Evolutionary conservation across 2,797 vertebrate species (phyloP).

Genomic region (Poecilia picta): DNA sequence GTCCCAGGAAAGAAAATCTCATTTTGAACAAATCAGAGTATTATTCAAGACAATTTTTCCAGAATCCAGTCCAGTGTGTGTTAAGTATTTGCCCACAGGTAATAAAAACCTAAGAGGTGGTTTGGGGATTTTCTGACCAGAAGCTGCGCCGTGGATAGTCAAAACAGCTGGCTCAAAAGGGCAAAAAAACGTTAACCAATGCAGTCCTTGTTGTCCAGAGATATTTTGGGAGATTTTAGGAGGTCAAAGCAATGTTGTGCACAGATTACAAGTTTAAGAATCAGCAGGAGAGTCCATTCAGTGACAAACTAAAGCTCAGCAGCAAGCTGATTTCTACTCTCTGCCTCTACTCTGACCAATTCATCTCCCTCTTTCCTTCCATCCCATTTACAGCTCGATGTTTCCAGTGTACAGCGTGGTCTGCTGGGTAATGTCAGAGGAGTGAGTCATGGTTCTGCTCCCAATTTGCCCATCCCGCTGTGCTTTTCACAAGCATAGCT

Average conservation of each 20-base stretch:
- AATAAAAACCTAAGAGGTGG: constrained; percentile 63
- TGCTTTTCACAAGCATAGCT: constrained; percentile 63
- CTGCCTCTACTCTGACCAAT: constrained; percentile 27
- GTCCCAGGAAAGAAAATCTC: constrained; percentile 72
- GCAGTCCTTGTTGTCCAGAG: neutral
- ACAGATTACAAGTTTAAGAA: constrained; percentile 4
- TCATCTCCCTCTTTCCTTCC: constrained; percentile 46
- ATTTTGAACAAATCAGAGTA: constrained; percentile 58
- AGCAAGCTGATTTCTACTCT: constrained; percentile 35
- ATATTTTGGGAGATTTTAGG: constrained; percentile 3
- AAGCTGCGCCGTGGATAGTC: constrained; percentile 11
- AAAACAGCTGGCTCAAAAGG: neutral
- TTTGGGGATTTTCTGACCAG: constrained; percentile 49
- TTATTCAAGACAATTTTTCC: constrained; percentile 69
- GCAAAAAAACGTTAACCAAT: neutral
- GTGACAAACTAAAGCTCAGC: constrained; percentile 2
- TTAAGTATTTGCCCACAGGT: constrained; percentile 62
- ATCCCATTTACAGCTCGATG: constrained; percentile 40
- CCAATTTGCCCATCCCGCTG: constrained; percentile 60
- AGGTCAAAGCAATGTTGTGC: constrained; percentile 2
- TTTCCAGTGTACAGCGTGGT: constrained; percentile 48
- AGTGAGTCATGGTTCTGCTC: constrained; percentile 71
- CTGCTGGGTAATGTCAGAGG: constrained; percentile 64
- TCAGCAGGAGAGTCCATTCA: constrained; percentile 7
- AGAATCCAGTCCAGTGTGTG: constrained; percentile 68